Evolutionary conservation across 2,888 invertebrate species (phyloP).

Genomic region (Drosophila yooni): DNA sequence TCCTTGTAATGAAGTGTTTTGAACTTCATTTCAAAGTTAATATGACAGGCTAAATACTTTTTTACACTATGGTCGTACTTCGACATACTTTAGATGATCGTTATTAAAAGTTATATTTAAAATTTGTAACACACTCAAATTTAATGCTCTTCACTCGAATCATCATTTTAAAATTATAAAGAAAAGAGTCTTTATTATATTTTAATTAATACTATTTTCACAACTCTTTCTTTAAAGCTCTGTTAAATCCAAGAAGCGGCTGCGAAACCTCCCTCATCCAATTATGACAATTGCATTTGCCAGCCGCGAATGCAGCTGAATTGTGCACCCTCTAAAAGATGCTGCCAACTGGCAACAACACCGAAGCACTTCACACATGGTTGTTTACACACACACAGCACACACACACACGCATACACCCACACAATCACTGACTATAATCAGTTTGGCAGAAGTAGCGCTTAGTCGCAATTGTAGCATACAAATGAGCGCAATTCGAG

Average conservation of each 20-base stretch:
- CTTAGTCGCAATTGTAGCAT: slow-evolving; percentile 34
- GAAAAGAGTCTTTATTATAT: background rate
- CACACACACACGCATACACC: background rate
- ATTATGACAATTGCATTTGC: slow-evolving; percentile 45
- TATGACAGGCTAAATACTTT: background rate
- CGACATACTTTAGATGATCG: background rate
- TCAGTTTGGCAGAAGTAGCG: background rate
- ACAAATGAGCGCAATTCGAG: slow-evolving; percentile 60
- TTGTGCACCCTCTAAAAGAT: slow-evolving; percentile 3
- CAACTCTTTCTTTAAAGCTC: background rate
- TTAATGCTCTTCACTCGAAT: no score
- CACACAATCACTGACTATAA: background rate
- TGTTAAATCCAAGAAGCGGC: slow-evolving; percentile 7
- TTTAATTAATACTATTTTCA: no score
- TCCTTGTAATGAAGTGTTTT: fast-evolving
- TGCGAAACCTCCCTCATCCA: slow-evolving; percentile 39
- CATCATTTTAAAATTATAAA: background rate
- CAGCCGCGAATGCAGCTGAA: slow-evolving; percentile 17
- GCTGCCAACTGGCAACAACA: slow-evolving; percentile 51
- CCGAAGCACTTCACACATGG: slow-evolving; percentile 44
- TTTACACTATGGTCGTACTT: background rate
- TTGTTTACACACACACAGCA: slow-evolving; percentile 10
- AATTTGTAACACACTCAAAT: background rate
- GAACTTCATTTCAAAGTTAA: background rate
- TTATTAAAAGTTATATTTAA: background rate